Evolutionary conservation across 2,888 invertebrate genomes (phyloP), one percentile per base, ranked within the genome.

Genomic region (Drosophila cognata): DNA sequence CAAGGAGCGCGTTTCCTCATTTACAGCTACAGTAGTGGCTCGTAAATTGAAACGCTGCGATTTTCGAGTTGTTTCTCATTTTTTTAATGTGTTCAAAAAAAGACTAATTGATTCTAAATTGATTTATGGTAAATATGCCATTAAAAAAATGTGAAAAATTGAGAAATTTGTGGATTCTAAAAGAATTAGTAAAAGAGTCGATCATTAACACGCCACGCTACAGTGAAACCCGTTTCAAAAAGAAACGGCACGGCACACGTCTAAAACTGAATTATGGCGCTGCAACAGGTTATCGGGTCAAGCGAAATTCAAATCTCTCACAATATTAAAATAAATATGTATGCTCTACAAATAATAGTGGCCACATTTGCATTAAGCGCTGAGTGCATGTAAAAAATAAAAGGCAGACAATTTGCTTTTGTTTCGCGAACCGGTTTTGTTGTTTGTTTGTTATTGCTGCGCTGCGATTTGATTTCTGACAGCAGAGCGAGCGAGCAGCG

Each of bases 341-440:
- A 48, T 48, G 33, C 5, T 31, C 35, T 50, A 61, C 8, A 46
- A 46, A 8, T 46, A 46, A 46, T 46, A 16, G 21, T 46, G 46
- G 28, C 35, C 21, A 29, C 50, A 50, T 56, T 56, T 46, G 21
- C 46, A 57, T 29, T 46, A 55, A 36, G 46, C 52, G 31, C 38
- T 51, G 35, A 18, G 28, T 53, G 31, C 25, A 33, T 38, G 29
- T 38, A 21, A 62, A 61, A 46, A 43, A n/a, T 5, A 21, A 46
- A 16, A 2, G 16, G 6, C 58, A 41, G 46, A 43, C 57, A 65
- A 62, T 64, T 62, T 38, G 28, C 46, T n/a, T 29, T 29, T 18
- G 13, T 1, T 48, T 58, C 51, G 28, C 56, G 28, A 85, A 84
- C 84, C 78, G 84, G 89, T 83, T 86, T 71, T 46, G 29, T 31